phyloP scores from a whole-genome alignment of 1,140 invertebrate species.

The Stenopsyche tienmushanensis region DNA sequence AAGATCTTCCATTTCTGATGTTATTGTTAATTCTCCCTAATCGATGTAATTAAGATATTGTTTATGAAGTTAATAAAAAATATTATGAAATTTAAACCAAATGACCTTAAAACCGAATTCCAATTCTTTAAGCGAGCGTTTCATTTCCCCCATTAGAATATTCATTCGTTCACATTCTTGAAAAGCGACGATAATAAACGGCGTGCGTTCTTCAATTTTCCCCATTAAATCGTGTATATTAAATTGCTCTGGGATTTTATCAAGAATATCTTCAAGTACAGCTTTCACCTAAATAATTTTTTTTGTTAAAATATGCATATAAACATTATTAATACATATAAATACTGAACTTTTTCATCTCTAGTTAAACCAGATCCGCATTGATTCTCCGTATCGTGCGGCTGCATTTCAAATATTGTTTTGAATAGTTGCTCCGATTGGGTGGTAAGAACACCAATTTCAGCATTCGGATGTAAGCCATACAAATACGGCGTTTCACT shows the following conservation, averaged over 20 bases:
- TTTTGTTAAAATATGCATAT: conserved; percentile 1
- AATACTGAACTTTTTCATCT: conserved; percentile 32
- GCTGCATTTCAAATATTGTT: conserved; percentile 91
- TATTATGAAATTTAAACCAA: conserved; percentile 1
- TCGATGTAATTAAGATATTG: conserved; percentile 7
- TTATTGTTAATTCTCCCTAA: conserved; percentile 90
- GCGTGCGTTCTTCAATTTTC: conserved; percentile 87
- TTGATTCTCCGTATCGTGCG: conserved; percentile 71
- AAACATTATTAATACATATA: not conserved
- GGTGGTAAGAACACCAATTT: conserved; percentile 89
- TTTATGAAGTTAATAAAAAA: conserved; percentile 5
- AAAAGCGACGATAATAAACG: conserved; percentile 89
- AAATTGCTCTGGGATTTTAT: conserved; percentile 88
- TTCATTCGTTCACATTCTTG: conserved; percentile 98
- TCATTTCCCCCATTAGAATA: conserved; percentile 76
- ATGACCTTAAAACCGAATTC: conserved; percentile 82
- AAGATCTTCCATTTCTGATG: conserved; percentile 86
- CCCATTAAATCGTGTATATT: conserved; percentile 83
- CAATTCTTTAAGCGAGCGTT: conserved; percentile 79
- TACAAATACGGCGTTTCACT: conserved; percentile 88
- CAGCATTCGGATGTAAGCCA: conserved; percentile 91
- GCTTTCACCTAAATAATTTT: conserved; percentile 63
- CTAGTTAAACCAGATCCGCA: conserved; percentile 55
- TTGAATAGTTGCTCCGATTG: conserved; percentile 84
- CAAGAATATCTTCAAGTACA: conserved; percentile 84